These are phyloP conservation scores for Mycteria americana DNA, from an alignment of 2,797 vertebrate species.

Conservation along the genomic window DNA sequence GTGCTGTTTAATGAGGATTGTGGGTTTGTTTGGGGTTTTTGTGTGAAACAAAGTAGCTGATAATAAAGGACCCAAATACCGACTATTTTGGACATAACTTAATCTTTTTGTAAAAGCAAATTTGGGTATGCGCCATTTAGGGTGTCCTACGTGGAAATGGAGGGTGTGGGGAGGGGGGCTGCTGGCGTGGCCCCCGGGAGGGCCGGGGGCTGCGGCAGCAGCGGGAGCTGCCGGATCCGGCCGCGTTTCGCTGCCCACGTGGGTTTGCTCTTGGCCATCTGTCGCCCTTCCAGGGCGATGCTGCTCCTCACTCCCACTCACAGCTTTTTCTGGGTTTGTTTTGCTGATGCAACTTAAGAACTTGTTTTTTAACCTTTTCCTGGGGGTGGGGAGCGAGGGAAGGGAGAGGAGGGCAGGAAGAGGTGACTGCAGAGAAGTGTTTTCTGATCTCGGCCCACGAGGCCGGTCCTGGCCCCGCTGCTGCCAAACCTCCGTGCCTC, in stretches of 20 bases:
- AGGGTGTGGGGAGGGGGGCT: background rate
- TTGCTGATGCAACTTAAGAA: background rate
- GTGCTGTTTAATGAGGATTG: fast-evolving
- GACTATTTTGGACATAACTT: background rate
- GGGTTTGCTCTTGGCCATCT: background rate
- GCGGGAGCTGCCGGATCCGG: background rate
- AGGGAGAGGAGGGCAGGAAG: background rate
- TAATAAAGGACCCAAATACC: background rate
- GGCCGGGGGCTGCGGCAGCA: background rate
- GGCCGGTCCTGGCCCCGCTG: background rate
- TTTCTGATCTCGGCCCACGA: background rate
- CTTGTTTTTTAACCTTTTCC: slow-evolving; percentile 27
- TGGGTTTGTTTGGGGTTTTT: background rate
- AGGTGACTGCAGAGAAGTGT: background rate
- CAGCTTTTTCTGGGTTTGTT: slow-evolving; percentile 32
- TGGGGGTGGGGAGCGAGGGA: background rate
- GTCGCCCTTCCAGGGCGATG: background rate
- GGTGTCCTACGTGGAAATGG: background rate
- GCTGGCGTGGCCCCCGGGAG: background rate
- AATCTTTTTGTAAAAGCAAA: background rate
- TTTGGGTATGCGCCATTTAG: fast-evolving
- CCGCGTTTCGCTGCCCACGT: fast-evolving
- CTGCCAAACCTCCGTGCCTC: background rate
- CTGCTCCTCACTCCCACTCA: slow-evolving; percentile 20
- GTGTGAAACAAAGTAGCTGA: background rate